phyloP scores from a whole-genome alignment of 2,113 vertebrate genomes.

The Xenopus borealis region DNA sequence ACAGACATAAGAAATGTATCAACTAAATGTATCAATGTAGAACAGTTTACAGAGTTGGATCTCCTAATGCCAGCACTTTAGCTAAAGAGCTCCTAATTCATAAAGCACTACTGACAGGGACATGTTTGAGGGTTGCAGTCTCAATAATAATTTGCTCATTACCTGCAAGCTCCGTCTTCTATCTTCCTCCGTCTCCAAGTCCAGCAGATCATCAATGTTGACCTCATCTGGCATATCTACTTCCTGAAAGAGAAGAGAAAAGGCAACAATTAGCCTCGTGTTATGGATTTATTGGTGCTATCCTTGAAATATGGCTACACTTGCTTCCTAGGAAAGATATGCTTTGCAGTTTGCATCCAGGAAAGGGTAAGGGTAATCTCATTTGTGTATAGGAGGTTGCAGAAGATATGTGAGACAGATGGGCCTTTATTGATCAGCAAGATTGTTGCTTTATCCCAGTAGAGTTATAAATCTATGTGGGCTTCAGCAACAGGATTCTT shows the following conservation, averaged over 20 bases:
- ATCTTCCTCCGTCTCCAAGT: constrained; percentile 70
- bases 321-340: too few species aligned
- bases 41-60: too few species aligned
- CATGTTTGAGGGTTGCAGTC: too few species aligned
- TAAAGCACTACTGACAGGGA: too few species aligned
- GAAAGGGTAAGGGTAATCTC: too few species aligned
- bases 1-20: too few species aligned
- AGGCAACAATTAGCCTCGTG: not conserved
- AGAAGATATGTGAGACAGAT: constrained; percentile 2
- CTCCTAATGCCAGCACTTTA: too few species aligned
- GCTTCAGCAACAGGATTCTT: constrained; percentile 11
- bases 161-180: constrained; percentile 72
- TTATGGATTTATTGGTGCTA: not conserved
- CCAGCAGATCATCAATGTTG: constrained; percentile 80
- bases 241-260: constrained; percentile 56
- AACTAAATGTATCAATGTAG: too few species aligned
- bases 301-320: too few species aligned
- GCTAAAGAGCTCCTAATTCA: too few species aligned
- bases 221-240: constrained; percentile 80
- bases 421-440: not conserved
- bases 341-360: too few species aligned
- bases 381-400: not conserved
- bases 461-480: constrained; percentile 3
- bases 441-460: not conserved
- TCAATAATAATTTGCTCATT: not conserved